Conservation (phyloP, 2,888 invertebrate species). For the Xestia c-nigrum region DNA sequence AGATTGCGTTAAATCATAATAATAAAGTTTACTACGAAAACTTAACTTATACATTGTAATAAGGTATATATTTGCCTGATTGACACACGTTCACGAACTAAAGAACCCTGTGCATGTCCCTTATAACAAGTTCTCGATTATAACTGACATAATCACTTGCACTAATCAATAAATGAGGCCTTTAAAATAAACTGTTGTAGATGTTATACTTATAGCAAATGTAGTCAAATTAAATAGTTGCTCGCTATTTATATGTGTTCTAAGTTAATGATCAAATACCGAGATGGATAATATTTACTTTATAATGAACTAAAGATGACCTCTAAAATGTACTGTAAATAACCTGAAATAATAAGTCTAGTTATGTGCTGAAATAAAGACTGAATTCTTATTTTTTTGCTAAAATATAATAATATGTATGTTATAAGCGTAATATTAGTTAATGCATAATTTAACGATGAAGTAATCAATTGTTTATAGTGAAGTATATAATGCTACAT, state of each 20-base stretch:
- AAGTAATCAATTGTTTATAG: slow-evolving; percentile 35
- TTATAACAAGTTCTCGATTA: not conserved
- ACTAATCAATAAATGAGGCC: slow-evolving; percentile 33
- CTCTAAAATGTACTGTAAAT: slow-evolving; percentile 58
- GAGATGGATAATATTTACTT: slow-evolving; percentile 36
- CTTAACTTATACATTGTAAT: not conserved
- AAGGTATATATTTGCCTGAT: slow-evolving; percentile 14
- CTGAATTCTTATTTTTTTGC: slow-evolving; percentile 58
- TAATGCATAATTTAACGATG: slow-evolving; percentile 51
- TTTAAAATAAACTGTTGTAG: slow-evolving; percentile 18
- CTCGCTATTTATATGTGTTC: slow-evolving; percentile 21
- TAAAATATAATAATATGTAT: slow-evolving; percentile 40
- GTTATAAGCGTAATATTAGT: slow-evolving; percentile 59
- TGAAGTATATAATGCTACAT: slow-evolving; percentile 7
- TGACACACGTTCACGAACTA: not conserved
- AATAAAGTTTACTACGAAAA: not conserved
- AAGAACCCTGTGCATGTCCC: not conserved
- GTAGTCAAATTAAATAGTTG: slow-evolving; percentile 43
- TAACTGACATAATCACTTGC: not conserved
- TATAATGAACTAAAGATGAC: slow-evolving; percentile 40
- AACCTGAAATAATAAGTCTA: slow-evolving; percentile 48
- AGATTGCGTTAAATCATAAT: not conserved
- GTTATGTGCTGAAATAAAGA: slow-evolving; percentile 67
- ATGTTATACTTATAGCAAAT: slow-evolving; percentile 17
- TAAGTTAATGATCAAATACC: slow-evolving; percentile 45